Base-by-base conservation (phyloP, 2,888 invertebrate genomes). In the Habrosyne pyritoides region DNA sequence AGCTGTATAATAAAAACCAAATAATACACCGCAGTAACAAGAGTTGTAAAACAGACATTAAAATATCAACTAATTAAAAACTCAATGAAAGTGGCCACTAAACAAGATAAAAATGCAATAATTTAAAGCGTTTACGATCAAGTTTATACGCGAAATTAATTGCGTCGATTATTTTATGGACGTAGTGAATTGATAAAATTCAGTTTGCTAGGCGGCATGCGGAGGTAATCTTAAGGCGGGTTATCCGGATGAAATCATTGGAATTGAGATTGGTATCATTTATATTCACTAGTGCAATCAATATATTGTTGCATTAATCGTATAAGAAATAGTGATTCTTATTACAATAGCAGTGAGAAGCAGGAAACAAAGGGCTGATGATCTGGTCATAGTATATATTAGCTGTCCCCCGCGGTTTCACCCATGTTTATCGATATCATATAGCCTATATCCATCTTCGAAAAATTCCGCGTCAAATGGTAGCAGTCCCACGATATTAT, bases 71-170 rank as follows among this genome's bases (percentile, higher is more conserved):
- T 67, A 57, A 54, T 57, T 52, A 57, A 57, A 69, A 74, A 59
- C 47, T 48, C 57, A 55, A 58, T 56, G 62, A 59, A 42, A 42
- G 42, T 42, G 42, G 8, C 42, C 66, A 61, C 60, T 63, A 58
- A 59, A 71, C 63, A 72, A 68, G 69, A 76, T 77, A 76, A 76
- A 78, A 81, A 70, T 67, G 64, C 67, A 74, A 72, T 79, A 73
- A 73, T 71, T 74, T 71, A 62, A 68, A 72, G 67, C 67, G 67
- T 69, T 75, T 70, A 80, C 67, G 63, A 69, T 61, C 66, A 55
- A 61, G 50, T 73, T 69, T 67, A 76, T 66, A 64, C 28, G 69
- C 60, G 21, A 71, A 73, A 74, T 77, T 75, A 76, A 79, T 77
- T 77, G 69, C 66, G 55, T 63, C 53, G 59, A 68, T 66, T 73